Conservation (phyloP, 2,888 invertebrate species). For the Bibio marci region DNA sequence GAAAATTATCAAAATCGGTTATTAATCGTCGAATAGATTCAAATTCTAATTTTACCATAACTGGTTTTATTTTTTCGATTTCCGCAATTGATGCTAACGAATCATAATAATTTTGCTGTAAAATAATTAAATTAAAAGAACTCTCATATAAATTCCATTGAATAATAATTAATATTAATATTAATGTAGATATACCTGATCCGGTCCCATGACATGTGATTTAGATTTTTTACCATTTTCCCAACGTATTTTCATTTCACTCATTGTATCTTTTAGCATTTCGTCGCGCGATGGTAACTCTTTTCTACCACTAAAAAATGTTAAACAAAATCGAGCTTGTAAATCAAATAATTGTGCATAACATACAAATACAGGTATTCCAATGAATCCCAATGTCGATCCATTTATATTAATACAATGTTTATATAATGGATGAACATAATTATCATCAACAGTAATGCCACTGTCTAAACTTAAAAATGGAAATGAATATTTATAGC, state of each 20-base stretch:
- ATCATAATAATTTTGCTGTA: conserved; percentile 46
- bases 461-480: conserved; percentile 53
- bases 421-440: conserved; percentile 67
- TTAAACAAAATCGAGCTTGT: conserved; percentile 52
- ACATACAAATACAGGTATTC: conserved; percentile 64
- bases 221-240: conserved; percentile 50
- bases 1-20: conserved; percentile 41
- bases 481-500: conserved; percentile 58
- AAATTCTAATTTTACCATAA: conserved; percentile 54
- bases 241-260: conserved; percentile 39
- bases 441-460: conserved; percentile 55
- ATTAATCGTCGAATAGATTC: conserved; percentile 45
- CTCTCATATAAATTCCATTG: too few relatives aligned
- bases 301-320: conserved; percentile 43
- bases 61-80: conserved; percentile 42
- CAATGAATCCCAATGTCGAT: conserved; percentile 68
- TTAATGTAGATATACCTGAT: too few relatives aligned
- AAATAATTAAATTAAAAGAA: too few relatives aligned
- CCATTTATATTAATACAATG: conserved; percentile 67
- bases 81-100: conserved; percentile 46
- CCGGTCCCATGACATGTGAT: conserved; percentile 67
- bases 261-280: conserved; percentile 44
- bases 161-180: too few relatives aligned
- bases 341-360: conserved; percentile 75
- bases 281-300: conserved; percentile 38